These are phyloP conservation scores for Sinodicranocentrus sp. DNA, from an alignment of 2,888 invertebrate genomes.

Conservation along the genomic window DNA sequence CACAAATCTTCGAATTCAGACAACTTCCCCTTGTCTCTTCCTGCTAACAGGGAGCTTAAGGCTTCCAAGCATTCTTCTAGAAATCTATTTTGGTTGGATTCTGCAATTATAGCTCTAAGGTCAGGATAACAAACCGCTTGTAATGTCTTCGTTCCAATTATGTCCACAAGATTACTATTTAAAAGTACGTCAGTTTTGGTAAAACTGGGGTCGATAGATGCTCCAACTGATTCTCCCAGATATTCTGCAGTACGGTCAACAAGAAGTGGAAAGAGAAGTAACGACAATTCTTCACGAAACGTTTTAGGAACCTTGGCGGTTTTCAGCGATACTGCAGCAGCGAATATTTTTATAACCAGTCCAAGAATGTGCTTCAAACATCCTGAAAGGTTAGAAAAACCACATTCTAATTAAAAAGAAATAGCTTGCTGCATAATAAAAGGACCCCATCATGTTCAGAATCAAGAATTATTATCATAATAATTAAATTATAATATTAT, in stretches of 20 bases:
- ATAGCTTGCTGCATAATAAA: too few species aligned
- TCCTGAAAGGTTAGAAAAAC: too few species aligned
- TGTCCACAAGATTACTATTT: conserved; percentile 70
- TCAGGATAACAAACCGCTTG: conserved; percentile 69
- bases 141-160: conserved; percentile 65
- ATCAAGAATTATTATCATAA: too few species aligned
- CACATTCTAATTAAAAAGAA: too few species aligned
- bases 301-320: conserved; percentile 75
- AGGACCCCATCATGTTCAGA: too few species aligned
- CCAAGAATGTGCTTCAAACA: conserved; percentile 83
- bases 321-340: conserved; percentile 77
- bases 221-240: conserved; percentile 72
- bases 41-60: conserved; percentile 58
- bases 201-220: conserved; percentile 69
- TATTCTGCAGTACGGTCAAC: conserved; percentile 74
- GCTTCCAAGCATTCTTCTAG: conserved; percentile 70
- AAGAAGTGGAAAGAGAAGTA: conserved; percentile 71
- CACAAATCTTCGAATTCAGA: conserved; percentile 66
- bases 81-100: conserved; percentile 68
- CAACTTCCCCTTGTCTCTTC: conserved; percentile 58
- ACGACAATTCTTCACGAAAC: conserved; percentile 67
- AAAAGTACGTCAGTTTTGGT: conserved; percentile 72
- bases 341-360: conserved; percentile 83
- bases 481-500: too few species aligned
- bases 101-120: conserved; percentile 67